phyloP scores from a whole-genome alignment of 2,113 vertebrate genomes.

The Cochlearius cochlearius region DNA sequence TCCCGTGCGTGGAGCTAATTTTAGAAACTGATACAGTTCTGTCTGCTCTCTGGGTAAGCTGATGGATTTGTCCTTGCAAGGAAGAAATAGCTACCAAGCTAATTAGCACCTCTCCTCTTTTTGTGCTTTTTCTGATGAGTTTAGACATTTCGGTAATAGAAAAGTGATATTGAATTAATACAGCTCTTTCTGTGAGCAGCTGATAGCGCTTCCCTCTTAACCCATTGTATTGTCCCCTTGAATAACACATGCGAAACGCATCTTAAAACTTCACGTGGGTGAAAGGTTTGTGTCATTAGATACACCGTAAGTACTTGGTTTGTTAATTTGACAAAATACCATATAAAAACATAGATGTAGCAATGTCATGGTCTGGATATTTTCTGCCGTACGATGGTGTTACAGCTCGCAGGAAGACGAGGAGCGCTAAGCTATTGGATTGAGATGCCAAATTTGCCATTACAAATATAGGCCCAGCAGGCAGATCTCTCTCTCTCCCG shows the following conservation, averaged over 20 bases:
- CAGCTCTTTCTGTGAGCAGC: not conserved
- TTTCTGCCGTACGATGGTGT: not conserved
- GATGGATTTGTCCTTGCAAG: not conserved
- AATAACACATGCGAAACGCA: not conserved
- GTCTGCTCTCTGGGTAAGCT: not conserved
- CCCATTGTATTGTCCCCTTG: not conserved
- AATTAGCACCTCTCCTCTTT: not conserved
- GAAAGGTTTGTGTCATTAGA: not conserved
- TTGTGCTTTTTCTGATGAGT: not conserved
- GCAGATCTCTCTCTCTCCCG: too few relatives aligned
- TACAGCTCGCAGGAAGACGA: not conserved
- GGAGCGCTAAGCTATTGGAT: not conserved
- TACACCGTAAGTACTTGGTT: not conserved
- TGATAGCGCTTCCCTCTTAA: not conserved
- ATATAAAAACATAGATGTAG: not conserved
- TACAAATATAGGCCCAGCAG: not conserved
- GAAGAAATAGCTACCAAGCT: not conserved
- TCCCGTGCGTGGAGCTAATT: accelerated
- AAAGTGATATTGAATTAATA: not conserved
- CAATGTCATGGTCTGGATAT: not conserved
- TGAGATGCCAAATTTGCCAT: not conserved
- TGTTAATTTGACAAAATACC: not conserved
- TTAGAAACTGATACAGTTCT: not conserved
- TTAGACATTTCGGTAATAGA: not conserved
- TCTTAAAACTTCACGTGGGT: not conserved